These are phyloP conservation scores for Alectoris magna DNA, from an alignment of 2,797 vertebrate species.

Conservation along the genomic window DNA sequence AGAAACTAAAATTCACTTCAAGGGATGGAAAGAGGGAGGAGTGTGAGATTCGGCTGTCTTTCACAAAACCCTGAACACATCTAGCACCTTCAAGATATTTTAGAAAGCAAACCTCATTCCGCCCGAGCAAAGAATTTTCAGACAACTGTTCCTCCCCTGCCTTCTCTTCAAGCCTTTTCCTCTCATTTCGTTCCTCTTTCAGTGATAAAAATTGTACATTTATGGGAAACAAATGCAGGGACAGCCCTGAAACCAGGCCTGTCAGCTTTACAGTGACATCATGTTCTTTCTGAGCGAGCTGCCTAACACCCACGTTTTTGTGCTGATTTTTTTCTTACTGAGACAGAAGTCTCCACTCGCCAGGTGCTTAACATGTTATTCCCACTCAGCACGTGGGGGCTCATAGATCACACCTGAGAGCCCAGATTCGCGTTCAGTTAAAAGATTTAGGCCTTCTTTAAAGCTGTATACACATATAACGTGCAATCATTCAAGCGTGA, in stretches of 20 bases:
- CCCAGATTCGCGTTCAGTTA: not conserved
- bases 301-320: not conserved
- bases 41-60: not conserved
- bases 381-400: not conserved
- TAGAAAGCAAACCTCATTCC: not conserved
- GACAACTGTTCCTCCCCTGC: not conserved
- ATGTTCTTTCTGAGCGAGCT: not conserved
- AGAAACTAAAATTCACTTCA: not conserved
- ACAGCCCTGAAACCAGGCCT: not conserved
- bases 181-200: not conserved
- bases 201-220: not conserved
- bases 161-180: not conserved
- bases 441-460: not conserved
- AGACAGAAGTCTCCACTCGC: not conserved
- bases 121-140: not conserved
- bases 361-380: not conserved
- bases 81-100: slow-evolving; percentile 11
- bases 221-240: not conserved
- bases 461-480: not conserved
- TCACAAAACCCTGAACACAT: slow-evolving; percentile 30
- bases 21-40: not conserved
- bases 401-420: not conserved
- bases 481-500: not conserved
- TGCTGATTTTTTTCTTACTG: not conserved
- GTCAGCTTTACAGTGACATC: not conserved